These are phyloP conservation scores for Nephrotoma flavescens DNA, from an alignment of 2,888 invertebrate genomes.

Conservation along the genomic window DNA sequence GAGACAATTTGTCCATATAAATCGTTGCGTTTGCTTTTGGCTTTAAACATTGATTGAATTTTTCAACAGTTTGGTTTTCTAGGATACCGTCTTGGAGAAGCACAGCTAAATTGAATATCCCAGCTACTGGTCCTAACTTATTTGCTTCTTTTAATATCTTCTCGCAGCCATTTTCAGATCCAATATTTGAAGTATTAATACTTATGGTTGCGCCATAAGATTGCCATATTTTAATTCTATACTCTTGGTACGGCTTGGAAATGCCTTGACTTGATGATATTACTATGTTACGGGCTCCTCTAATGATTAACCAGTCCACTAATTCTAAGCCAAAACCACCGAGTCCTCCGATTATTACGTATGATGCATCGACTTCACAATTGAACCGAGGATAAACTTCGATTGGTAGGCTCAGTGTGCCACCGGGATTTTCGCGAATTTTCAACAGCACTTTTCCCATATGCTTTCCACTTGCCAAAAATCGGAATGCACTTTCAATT, in stretches of 20 bases:
- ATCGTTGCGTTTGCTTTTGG: conserved; percentile 75
- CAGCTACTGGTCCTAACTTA: conserved; percentile 55
- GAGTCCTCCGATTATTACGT: conserved; percentile 63
- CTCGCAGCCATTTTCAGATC: conserved; percentile 46
- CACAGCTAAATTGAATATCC: conserved; percentile 83
- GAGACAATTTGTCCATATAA: conserved; percentile 53
- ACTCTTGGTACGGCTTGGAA: conserved; percentile 65
- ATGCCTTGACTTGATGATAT: conserved; percentile 70
- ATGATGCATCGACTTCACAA: conserved; percentile 24
- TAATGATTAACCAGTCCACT: conserved; percentile 67
- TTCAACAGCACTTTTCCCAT: conserved; percentile 53
- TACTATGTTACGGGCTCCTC: conserved; percentile 62
- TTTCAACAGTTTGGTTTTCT: conserved; percentile 57
- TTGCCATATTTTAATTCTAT: conserved; percentile 52
- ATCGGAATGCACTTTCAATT: conserved; percentile 56
- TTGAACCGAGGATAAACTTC: conserved; percentile 21
- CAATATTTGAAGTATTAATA: conserved; percentile 57
- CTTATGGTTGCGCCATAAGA: conserved; percentile 43
- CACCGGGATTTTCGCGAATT: conserved; percentile 21
- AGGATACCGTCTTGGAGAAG: conserved; percentile 59
- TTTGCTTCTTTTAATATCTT: conserved; percentile 48
- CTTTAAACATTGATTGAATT: conserved; percentile 48
- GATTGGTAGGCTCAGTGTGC: conserved; percentile 20
- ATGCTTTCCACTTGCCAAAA: conserved; percentile 55
- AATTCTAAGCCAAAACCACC: conserved; percentile 89